Base-by-base conservation (phyloP, 2,888 invertebrate genomes). In the Leucophenga maculata region DNA sequence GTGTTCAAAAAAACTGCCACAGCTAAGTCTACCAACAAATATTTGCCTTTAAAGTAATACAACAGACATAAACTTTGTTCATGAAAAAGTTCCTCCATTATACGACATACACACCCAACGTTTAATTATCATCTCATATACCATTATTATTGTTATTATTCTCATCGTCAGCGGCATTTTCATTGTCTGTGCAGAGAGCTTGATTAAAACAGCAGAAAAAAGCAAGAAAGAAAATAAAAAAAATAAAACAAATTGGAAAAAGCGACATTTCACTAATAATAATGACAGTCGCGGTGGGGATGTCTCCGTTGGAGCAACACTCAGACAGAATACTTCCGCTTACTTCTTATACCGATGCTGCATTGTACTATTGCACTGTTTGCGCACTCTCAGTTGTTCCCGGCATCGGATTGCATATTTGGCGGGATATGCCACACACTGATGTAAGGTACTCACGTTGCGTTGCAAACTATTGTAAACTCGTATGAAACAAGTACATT, bases 181-280 rank as follows among this genome's bases (percentile, higher is more conserved):
- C 60, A 60, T 60, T 60, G 60, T 60, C 60, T 39, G 39, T 39
- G 20, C 3, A 9, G 16, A 9, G 16, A 60, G 60, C 44, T 60
- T 60, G 60, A 60, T 60, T 60, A 60, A 60, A 60, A 60, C 3
- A 0, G 18, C 9, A 3, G 13, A 18, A 14, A 26, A n/a, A 26
- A 60, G 11, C 3, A 39, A 18, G 16, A n/a, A n/a, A n/a, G n/a
- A n/a, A n/a, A n/a, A n/a, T n/a, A n/a, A n/a, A n/a, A n/a, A 32
- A 59, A 32, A 32, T 1, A 26, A 57, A 26, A 26, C 32, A 32
- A 8, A 39, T 39, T 39, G 55, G 32, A 39, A 57, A 57, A 57
- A 32, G 31, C 26, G 14, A n/a, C 59, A 59, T 60, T 60, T 32
- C 18, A 39, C 6, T n/a, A 60, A 60, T 39, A n/a, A 39, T 60